Base-by-base conservation (phyloP, 2,888 invertebrate species). In the Cataglyphis cursor region DNA sequence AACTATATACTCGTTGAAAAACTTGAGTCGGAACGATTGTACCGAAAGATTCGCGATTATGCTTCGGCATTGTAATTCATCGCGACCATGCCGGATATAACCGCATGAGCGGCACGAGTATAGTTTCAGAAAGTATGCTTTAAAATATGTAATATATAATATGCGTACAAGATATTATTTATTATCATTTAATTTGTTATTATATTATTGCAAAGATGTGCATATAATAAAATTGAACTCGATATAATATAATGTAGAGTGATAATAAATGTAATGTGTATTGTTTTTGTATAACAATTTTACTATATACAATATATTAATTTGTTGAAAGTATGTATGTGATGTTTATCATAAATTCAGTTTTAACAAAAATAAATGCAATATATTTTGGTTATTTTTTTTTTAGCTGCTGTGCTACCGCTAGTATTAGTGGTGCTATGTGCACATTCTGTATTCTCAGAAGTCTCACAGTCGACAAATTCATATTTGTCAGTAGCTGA, bases 401-500 rank as follows among this genome's bases (percentile, higher is more conserved):
- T 87, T 85, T 59, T 41, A 87, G 87, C 38, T 72, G 24, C 82
- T 31, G 12, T 76, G n/a, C 28, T 89, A 28, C 24, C 84, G 9
- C 9, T 87, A 8, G 35, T 51, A 3, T 31, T 70, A 31, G 51
- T 24, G 5, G 64, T 61, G 44, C 35, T 64, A 41, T 75, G 31
- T 84, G 68, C 35, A 28, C 74, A 21, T 54, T 54, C 68, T 28
- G 83, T 88, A 4, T 80, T 87, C 5, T 88, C 90, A 9, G 90
- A 94, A 85, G 86, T 84, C 1, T 87, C 91, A 35, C 92, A 93
- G 18, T 94, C 95, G 0, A 95, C 95, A 35, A 94, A 86, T 89
- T 92, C 92, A 1, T 95, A 94, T 81, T 88, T 95, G 73, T 93
- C 93, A 6, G 82, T 82, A 48, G 89, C 90, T 85, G 94, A 95